Evolutionary conservation across 2,797 vertebrate species (phyloP), one percentile per base, ranked within the genome.

Genomic region (Decapterus maruadsi): DNA sequence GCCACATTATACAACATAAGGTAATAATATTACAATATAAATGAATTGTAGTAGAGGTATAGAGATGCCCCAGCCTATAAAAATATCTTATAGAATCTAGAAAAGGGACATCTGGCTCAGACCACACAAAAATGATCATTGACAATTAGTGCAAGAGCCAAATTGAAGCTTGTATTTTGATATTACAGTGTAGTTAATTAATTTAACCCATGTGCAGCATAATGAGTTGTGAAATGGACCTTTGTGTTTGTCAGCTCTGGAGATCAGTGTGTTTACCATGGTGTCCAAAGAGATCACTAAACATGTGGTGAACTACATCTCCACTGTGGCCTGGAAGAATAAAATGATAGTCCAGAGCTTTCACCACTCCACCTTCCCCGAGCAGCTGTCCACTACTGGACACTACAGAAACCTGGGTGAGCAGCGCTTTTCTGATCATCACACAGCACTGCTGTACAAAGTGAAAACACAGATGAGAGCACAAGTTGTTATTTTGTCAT

Each of bases 391-490:
- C 50, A 84, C 93, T 2, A 19, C 94, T 81, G 85, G 90, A 51
- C 95, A 96, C 92, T 98, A 96, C 95, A 96, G 36, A 91, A 93
- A 93, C 58, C 91, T 99, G 87, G 97, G 97, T 97, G 87, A 74
- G 81, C 61, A 42, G 2, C 4, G 7, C 0, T 20, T 31, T 62
- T 43, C 4, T 46, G 14, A 54, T 29, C 11, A 51, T 10, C 10
- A 31, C 1, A 34, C 10, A 16, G 2, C 26, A 20, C 6, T 20
- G 4, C 2, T 1, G 3, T 26, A 55, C 42, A 1, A 51, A 22
- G 36, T 38, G 8, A 56, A 26, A 2, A 10, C 8, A 53, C 8
- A 22, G 6, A 14, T 42, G 34, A 8, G 5, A 12, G 0, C 16
- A 67, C 0, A 3, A 58, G n/a, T n/a, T 17, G 3, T 34, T 0